Evolutionary conservation across 2,888 invertebrate genomes (phyloP), one percentile per base, ranked within the genome.

Genomic region (Cancer borealis): DNA sequence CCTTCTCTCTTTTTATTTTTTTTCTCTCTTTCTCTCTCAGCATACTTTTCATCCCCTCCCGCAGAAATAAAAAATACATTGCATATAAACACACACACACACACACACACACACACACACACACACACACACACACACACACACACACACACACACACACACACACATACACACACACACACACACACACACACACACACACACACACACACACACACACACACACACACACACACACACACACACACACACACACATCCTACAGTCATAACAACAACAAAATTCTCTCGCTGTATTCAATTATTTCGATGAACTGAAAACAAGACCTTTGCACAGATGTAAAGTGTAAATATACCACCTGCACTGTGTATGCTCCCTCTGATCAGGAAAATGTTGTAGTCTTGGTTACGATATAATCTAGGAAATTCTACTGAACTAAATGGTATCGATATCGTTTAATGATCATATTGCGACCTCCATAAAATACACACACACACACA

Each of bases 161-260:
- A n/a, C n/a, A n/a, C n/a, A n/a, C n/a, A n/a, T n/a, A n/a, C n/a
- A n/a, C n/a, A n/a, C n/a, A n/a, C n/a, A n/a, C n/a, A n/a, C n/a
- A n/a, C 54, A 4, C 54, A 1, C 54, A 4, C 54, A 4, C 54
- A 14, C 66, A 14, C 66, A 14, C 66, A 14, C 66, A 14, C 66
- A 14, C n/a, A 14, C 66, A 66, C 66, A 66, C n/a, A 66, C 66
- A 66, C 66, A 66, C 66, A 66, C 66, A 66, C 66, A 66, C 66
- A 66, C n/a, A 66, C 66, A 66, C 66, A 66, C 66, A 66, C 66
- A 66, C 66, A 66, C 66, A 66, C 66, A 66, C 17, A 66, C 17
- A n/a, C 1, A 66, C 2, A 66, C 17, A 66, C n/a, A 1, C 21
- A 66, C 17, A n/a, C n/a, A n/a, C n/a, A n/a, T n/a, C 2, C 66